Evolutionary conservation across 2,797 vertebrate species (phyloP), one percentile per base, ranked within the genome.

Genomic region (Phataginus tetradactyla): DNA sequence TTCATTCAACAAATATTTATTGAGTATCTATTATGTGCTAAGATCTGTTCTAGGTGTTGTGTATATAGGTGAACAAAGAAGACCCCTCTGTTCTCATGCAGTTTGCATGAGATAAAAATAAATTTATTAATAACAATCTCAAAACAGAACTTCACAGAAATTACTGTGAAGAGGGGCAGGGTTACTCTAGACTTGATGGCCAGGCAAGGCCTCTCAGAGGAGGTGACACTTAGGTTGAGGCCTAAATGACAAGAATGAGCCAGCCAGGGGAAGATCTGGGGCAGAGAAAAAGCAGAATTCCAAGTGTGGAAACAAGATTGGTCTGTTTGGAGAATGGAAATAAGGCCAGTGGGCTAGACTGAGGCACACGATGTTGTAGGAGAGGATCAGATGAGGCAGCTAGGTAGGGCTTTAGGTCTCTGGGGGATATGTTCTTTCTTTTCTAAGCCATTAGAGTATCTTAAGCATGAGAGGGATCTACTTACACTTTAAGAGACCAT

Each of bases 401-500:
- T 15, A 34, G 34, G 42, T 42, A n/a, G n/a, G 55, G 34, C 25
- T 87, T 72, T 20, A 66, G 57, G 32, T 34, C 37, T 69, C 1
- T 18, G 14, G 23, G 20, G 92, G 13, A 32, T 4, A 7, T 5
- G 32, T 37, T 14, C n/a, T 85, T 66, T 80, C 59, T 79, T 42
- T 59, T 78, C 61, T 39, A 90, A 85, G 66, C 32, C 29, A 29
- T 77, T 55, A 79, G 18, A 79, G 32, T 71, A 4, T 49, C 45
- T 68, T 77, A 86, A 81, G 27, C 17, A 21, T 21, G 8, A 74
- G 32, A 74, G 42, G 71, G 34, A 83, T 74, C 53, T 87, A 39
- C n/a, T 71, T 71, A 92, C 59, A 92, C 8, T 78, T 63, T 93
- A 87, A 91, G 91, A 91, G 66, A 78, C 32, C 51, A 71, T n/a